Evolutionary conservation across 2,888 invertebrate species (phyloP), one percentile per base, ranked within the genome.

Genomic region (Hyposoter dolosus): DNA sequence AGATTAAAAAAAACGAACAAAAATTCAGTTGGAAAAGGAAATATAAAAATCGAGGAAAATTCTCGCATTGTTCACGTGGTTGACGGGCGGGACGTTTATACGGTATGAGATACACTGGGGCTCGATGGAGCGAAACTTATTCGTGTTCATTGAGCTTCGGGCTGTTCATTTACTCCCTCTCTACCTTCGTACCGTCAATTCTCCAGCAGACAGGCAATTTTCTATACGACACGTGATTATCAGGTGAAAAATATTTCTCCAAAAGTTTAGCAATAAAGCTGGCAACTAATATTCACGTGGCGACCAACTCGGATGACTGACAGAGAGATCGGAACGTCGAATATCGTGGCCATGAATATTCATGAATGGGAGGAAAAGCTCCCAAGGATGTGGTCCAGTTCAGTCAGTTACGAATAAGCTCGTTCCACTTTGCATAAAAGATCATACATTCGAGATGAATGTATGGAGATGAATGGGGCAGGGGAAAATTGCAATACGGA

Each of bases 371-470:
- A 40, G 77, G 66, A 77, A 77, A 74, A 81, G 76, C 68, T 66
- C 28, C 40, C 50, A 19, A 60, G 69, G 50, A 71, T 66, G 50
- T 43, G 63, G 63, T 50, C n/a, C 63, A 66, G 66, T 77, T 79
- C 75, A 75, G 78, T 82, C 82, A 69, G 71, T 81, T 28, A 28
- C 66, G 83, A 63, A 28, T 28, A 28, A 72, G 72, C 65, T n/a
- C 75, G 60, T 83, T 77, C 74, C 63, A 68, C 78, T 85, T 83
- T 83, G 80, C 86, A 81, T 83, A 77, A 83, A 78, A 78, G 83
- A 77, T 86, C 80, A 74, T 81, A 76, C 76, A 78, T 81, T 45
- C 53, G 66, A 60, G 65, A 74, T 66, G 50, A 50, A 86, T 81
- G 56, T 50, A 56, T 63, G 74, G 23, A 40, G 19, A 47, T 17